Evolutionary conservation across 1,140 invertebrate species (phyloP).

Genomic region (Mya arenaria): DNA sequence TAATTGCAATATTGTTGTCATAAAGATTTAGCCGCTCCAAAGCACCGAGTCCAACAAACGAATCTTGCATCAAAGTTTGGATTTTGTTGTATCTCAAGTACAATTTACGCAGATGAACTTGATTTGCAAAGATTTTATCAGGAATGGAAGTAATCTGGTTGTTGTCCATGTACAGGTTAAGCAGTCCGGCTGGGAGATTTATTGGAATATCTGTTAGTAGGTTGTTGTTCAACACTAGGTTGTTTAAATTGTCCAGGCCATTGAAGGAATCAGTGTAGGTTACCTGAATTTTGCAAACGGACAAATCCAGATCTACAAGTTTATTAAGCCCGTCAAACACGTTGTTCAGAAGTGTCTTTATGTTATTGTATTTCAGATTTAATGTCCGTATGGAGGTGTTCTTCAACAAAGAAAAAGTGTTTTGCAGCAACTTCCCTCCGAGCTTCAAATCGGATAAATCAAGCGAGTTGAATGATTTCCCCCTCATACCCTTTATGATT

Average conservation of each 20-base stretch:
- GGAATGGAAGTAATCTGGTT: slow-evolving; percentile 59
- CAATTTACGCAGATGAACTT: slow-evolving; percentile 59
- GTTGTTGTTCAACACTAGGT: slow-evolving; percentile 65
- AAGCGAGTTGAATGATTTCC: slow-evolving; percentile 57
- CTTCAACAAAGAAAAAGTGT: slow-evolving; percentile 63
- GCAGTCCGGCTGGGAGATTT: slow-evolving; percentile 62
- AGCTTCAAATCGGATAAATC: slow-evolving; percentile 65
- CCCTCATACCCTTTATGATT: slow-evolving; percentile 57
- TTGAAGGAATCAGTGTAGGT: slow-evolving; percentile 59
- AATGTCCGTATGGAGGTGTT: slow-evolving; percentile 62
- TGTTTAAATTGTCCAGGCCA: slow-evolving; percentile 58
- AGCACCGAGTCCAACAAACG: slow-evolving; percentile 62
- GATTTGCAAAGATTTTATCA: slow-evolving; percentile 57
- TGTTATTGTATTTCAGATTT: slow-evolving; percentile 65
- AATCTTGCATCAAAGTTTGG: slow-evolving; percentile 49
- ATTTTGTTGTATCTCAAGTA: slow-evolving; percentile 64
- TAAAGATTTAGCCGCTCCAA: slow-evolving; percentile 63
- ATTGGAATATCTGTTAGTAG: slow-evolving; percentile 55
- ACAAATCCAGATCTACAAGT: slow-evolving; percentile 62
- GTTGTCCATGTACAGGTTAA: slow-evolving; percentile 61
- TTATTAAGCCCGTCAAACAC: slow-evolving; percentile 62
- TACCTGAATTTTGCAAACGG: slow-evolving; percentile 55
- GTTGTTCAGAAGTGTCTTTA: slow-evolving; percentile 52
- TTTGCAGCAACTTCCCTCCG: slow-evolving; percentile 53
- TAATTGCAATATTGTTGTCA: slow-evolving; percentile 61